These are phyloP conservation scores for Halisarca cf. caerulea DNA, from an alignment of 37 sponge, comb jelly and placozoan species.

Conservation along the genomic window DNA sequence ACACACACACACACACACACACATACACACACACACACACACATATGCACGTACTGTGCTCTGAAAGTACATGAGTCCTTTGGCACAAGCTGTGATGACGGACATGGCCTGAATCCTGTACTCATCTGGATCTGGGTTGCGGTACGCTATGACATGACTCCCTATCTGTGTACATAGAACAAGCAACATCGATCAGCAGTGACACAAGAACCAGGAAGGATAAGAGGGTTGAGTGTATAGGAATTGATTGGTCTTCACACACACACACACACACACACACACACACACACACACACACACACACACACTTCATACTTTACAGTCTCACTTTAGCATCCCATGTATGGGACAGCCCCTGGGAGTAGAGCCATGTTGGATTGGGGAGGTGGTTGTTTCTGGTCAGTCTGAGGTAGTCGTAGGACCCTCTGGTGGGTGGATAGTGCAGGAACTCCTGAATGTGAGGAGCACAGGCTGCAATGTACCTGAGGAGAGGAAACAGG, in stretches of 20 bases:
- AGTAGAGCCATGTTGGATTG: slow-evolving; percentile 47
- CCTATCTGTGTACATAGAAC: slow-evolving; percentile 54
- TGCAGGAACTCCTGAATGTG: slow-evolving; percentile 63
- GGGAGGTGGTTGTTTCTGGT: slow-evolving; percentile 74
- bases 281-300: too few species aligned
- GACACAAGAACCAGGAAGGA: too few species aligned
- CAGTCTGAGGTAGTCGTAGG: slow-evolving; percentile 69
- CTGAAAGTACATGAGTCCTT: slow-evolving; percentile 74
- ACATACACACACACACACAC: not conserved
- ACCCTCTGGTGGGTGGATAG: slow-evolving; percentile 63
- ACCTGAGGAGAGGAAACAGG: slow-evolving; percentile 41
- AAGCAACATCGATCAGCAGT: too few species aligned
- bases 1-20: too few species aligned
- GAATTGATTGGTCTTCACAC: too few species aligned
- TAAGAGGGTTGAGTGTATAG: too few species aligned
- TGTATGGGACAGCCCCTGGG: slow-evolving; percentile 14
- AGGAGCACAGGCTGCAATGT: slow-evolving; percentile 76
- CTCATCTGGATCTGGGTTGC: slow-evolving; percentile 54
- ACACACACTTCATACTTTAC: too few species aligned
- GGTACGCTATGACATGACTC: slow-evolving; percentile 27
- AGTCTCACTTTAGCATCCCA: slow-evolving; percentile 42
- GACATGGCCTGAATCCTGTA: slow-evolving; percentile 73
- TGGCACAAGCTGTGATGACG: slow-evolving; percentile 64
- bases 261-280: too few species aligned
- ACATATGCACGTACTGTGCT: slow-evolving; percentile 40